Evolutionary conservation across 2,113 vertebrate genomes (phyloP), one percentile per base, ranked within the genome.

Genomic region (Heloderma charlesbogerti): DNA sequence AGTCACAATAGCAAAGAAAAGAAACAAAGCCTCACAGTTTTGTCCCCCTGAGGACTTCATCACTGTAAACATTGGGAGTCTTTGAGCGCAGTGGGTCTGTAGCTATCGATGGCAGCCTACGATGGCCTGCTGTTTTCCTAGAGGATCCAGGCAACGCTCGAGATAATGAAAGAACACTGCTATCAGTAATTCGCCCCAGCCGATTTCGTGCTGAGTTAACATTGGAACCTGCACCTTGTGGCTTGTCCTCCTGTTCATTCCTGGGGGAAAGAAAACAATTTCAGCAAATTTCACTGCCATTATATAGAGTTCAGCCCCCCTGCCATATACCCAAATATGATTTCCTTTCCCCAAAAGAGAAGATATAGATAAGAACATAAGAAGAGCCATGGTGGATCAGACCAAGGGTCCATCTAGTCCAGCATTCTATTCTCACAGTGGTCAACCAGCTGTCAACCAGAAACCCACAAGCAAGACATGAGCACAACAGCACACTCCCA

Each of bases 21-120:
- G 94, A 94, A 95, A 54, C n/a, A 10, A 82, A 92, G 92, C 97
- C 98, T 97, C 91, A 98, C 98, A 97, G 89, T 96, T 97, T 98
- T n/a, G 94, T 97, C 85, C 97, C 97, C 94, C 96, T 96, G 84
- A 96, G 92, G 83, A 98, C 94, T 95, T 98, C 97, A 88, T 96
- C 96, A 6, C 86, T 96, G 88, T 94, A 93, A 31, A 91, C 92
- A 48, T 91, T 97, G 89, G 96, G 93, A 81, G 96, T 96, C 94
- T 96, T 97, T 90, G 97, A 92, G 87, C 94, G 96, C 66, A 94
- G 94, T 0, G 96, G 88, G 5, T 98, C 97, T 89, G 97, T 93
- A 45, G 94, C 85, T 22, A 98, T 94, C 57, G 96, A 95, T 69
- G 97, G 97, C 84, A 98, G 96, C 91, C 96, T 96, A 88, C 88